Evolutionary conservation across 1,140 invertebrate genomes (phyloP).

Genomic region (Melipona quadrifasciata): DNA sequence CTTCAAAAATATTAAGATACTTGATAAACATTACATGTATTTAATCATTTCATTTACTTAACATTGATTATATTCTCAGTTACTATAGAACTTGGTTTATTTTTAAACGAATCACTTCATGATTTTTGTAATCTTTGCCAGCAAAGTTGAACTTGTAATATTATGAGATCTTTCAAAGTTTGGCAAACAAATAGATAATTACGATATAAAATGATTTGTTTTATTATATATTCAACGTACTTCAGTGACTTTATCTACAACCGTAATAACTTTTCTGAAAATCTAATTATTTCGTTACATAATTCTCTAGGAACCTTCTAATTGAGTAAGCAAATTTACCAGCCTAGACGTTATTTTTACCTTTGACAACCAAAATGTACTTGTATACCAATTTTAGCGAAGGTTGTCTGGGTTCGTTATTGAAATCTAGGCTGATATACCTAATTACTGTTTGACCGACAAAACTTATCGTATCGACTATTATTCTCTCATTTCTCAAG

Average conservation of each 20-base stretch:
- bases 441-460: conserved; percentile 36
- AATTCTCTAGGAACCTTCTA: conserved; percentile 19
- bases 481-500: conserved; percentile 40
- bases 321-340: conserved; percentile 47
- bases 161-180: background rate
- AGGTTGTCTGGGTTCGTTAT: conserved; percentile 75
- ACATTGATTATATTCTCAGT: background rate
- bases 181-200: background rate
- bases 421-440: conserved; percentile 73
- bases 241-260: background rate
- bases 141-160: conserved; percentile 5
- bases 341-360: conserved; percentile 73
- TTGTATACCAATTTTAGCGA: conserved; percentile 55
- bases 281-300: conserved; percentile 8
- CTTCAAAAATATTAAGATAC: no score
- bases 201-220: conserved; percentile 6
- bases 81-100: background rate
- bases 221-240: background rate
- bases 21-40: background rate
- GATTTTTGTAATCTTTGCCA: conserved; percentile 51
- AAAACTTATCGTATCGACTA: conserved; percentile 44
- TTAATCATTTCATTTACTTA: background rate
- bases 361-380: conserved; percentile 72
- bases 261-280: conserved; percentile 9
- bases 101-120: background rate